These are phyloP conservation scores for Antheraea mylitta DNA, from an alignment of 1,140 invertebrate genomes.

Conservation along the genomic window DNA sequence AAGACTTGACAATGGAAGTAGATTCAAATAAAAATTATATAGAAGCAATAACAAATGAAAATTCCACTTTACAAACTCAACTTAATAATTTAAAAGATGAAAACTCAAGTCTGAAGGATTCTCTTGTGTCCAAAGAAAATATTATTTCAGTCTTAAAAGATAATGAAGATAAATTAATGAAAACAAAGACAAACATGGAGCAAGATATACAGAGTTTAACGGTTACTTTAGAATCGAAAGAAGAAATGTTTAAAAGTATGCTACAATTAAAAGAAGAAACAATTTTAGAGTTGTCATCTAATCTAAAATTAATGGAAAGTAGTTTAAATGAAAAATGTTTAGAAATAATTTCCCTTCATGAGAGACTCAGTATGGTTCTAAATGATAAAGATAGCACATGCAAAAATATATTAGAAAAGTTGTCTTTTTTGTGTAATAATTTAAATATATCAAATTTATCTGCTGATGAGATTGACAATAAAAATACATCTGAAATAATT, in stretches of 20 bases:
- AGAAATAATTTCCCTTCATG: not conserved
- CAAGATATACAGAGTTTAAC: constrained; percentile 13
- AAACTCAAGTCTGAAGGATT: not conserved
- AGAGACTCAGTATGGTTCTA: not conserved
- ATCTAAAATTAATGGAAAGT: not conserved
- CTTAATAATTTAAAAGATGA: not conserved
- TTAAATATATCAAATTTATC: constrained; percentile 38
- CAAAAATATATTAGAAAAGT: constrained; percentile 29
- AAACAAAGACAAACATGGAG: constrained; percentile 17
- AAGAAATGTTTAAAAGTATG: not conserved
- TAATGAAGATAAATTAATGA: not conserved
- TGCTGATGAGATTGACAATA: constrained; percentile 21
- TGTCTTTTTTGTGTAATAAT: constrained; percentile 22
- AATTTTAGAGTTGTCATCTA: not conserved
- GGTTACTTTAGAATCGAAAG: constrained; percentile 13
- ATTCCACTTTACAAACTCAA: not conserved
- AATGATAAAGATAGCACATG: not conserved
- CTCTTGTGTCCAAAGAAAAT: constrained; percentile 12
- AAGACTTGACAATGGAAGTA: not conserved
- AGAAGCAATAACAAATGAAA: not conserved
- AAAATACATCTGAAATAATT: constrained; percentile 29
- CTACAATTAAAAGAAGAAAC: constrained; percentile 2
- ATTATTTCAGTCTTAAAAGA: constrained; percentile 15
- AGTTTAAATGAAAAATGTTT: not conserved
- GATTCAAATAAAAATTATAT: not conserved